phyloP scores from a whole-genome alignment of 2,797 vertebrate species.

The Streptopelia turtur region DNA sequence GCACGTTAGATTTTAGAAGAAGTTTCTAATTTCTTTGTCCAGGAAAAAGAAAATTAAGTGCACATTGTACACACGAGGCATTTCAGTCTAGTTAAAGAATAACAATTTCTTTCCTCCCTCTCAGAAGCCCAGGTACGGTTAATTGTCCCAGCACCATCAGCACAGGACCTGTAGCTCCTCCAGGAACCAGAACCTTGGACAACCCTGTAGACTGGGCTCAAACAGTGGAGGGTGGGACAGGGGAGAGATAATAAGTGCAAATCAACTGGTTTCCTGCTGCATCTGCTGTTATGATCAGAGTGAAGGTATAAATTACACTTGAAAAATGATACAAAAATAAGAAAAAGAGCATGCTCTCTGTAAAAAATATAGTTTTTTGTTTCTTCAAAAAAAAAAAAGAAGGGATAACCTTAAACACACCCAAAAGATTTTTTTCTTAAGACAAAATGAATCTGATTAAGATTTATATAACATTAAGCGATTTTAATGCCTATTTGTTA shows the following conservation, averaged over 20 bases:
- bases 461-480: slow-evolving; percentile 52
- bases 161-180: background rate
- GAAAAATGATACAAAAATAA: slow-evolving; percentile 85
- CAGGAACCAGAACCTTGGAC: slow-evolving; percentile 36
- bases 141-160: slow-evolving; percentile 1
- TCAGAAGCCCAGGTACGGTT: background rate
- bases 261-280: slow-evolving; percentile 30
- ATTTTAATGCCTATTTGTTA: slow-evolving; percentile 64
- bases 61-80: background rate
- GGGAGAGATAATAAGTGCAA: background rate
- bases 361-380: slow-evolving; percentile 82
- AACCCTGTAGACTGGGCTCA: background rate
- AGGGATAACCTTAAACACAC: slow-evolving; percentile 34
- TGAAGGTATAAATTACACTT: slow-evolving; percentile 79
- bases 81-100: slow-evolving; percentile 13
- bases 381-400: slow-evolving; percentile 63
- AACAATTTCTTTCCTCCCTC: background rate
- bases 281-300: slow-evolving; percentile 60
- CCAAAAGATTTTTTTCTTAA: background rate
- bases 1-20: background rate
- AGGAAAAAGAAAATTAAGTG: background rate
- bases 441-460: slow-evolving; percentile 58
- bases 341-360: slow-evolving; percentile 78
- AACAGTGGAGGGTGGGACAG: background rate
- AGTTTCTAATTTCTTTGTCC: background rate